Base-by-base conservation (phyloP, 1,140 invertebrate species). In the Trypoxylus dichotomus region DNA sequence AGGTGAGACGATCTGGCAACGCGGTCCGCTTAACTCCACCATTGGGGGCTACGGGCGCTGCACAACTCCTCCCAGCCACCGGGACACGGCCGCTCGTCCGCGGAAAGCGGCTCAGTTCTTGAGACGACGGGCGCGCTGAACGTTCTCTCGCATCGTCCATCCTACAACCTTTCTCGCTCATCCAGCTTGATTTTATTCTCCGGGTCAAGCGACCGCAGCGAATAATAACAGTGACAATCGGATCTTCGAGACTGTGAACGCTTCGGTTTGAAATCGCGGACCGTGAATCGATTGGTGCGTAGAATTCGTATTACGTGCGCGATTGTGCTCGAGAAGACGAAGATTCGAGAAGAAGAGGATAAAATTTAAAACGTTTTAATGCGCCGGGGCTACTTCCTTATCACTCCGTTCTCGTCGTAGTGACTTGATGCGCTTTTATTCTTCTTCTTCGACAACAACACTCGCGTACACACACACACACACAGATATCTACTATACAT, bases 61-160 rank as follows among this genome's bases (percentile, higher is more conserved):
- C 79, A 83, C 79, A 83, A 82, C 82, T 85, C 83, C 83, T 83
- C 81, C 82, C 81, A 82, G 80, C 80, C 79, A 82, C 58, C 47
- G 27, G 24, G 60, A 68, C 60, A 68, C 60, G 60, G 21, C 60
- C 60, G 60, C 8, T 68, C 60, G 79, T 75, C 76, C 75, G 41
- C 77, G 77, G 37, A 77, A 8, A 37, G 29, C 8, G n/a, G 72
- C 79, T 79, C 80, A 83, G 83, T 83, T 78, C 42, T 37, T 76
- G 76, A 68, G 60, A 68, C 60, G 60, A 24, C 60, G 60, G 60
- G 60, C 60, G 74, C 79, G 82, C 24, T 68, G 60, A 24, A 27
- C 15, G 60, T 68, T 54, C 19, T 68, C 60, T 68, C 13, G 24
- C 24, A 24, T 24, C 79, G 74, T 71, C 78, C 80, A 75, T 78